Evolutionary conservation across 2,113 vertebrate genomes (phyloP).

Genomic region (Montifringilla adamsi): DNA sequence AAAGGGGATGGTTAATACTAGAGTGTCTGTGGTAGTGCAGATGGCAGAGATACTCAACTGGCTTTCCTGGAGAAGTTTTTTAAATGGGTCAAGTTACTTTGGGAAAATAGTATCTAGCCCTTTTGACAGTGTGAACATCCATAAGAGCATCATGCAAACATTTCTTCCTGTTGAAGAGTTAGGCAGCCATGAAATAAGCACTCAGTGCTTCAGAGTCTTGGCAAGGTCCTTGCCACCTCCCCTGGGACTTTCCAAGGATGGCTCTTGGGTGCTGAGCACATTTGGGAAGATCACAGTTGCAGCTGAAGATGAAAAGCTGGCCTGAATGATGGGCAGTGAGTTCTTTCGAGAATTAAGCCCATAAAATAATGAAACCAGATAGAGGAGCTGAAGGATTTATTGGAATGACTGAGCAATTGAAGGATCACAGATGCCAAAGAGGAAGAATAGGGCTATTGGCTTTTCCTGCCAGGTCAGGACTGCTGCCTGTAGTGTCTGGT

Average conservation of each 20-base stretch:
- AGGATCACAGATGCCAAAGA: constrained; percentile 28
- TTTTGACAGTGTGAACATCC: constrained; percentile 35
- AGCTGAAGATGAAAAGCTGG: background rate
- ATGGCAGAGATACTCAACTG: constrained; percentile 46
- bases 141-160: background rate
- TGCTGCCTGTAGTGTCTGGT: background rate
- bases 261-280: background rate
- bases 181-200: background rate
- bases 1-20: constrained; percentile 39
- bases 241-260: background rate
- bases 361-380: background rate
- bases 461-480: constrained; percentile 36
- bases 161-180: constrained; percentile 30
- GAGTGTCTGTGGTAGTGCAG: constrained; percentile 30
- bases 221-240: background rate
- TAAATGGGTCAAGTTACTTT: constrained; percentile 36
- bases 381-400: constrained; percentile 51
- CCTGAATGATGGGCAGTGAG: background rate
- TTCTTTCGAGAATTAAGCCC: background rate
- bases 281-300: background rate
- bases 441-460: constrained; percentile 33
- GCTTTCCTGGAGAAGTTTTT: constrained; percentile 36
- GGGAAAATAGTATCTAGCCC: constrained; percentile 18
- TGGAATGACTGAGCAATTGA: constrained; percentile 12
- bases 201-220: background rate